Conservation (phyloP, 1,140 invertebrate genomes). For the Ceratosolen solmsi region DNA sequence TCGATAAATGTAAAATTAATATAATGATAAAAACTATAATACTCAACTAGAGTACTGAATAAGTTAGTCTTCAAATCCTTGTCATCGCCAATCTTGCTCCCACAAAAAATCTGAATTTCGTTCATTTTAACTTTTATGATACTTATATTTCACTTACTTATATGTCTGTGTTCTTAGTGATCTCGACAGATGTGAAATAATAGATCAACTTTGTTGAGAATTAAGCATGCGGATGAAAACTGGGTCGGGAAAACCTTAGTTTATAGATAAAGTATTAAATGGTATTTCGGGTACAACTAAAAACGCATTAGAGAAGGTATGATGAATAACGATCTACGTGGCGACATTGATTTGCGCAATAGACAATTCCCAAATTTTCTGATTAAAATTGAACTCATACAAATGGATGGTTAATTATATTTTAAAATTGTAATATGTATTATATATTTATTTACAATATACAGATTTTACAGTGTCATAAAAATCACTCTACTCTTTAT, state of each 20-base stretch:
- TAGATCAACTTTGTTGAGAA: neutral
- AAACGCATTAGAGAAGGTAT: neutral
- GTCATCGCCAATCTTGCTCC: neutral
- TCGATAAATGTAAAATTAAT: no score
- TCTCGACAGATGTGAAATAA: neutral
- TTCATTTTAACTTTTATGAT: neutral
- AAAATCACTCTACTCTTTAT: no score
- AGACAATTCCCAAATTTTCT: no score
- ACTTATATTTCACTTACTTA: neutral
- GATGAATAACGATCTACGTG: neutral
- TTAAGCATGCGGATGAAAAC: neutral
- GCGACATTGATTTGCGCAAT: no score
- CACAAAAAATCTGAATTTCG: neutral
- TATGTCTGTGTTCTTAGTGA: neutral
- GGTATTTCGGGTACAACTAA: neutral
- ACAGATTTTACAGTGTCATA: no score
- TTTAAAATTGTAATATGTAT: no score
- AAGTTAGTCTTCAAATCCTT: neutral
- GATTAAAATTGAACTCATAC: no score
- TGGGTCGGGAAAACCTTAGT: neutral
- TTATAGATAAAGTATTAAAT: neutral
- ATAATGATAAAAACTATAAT: no score
- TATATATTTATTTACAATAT: no score
- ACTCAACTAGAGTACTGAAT: no score
- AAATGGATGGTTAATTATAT: no score